Conservation (phyloP, 2,888 invertebrate species). For the Dicranocentrus wangi region DNA sequence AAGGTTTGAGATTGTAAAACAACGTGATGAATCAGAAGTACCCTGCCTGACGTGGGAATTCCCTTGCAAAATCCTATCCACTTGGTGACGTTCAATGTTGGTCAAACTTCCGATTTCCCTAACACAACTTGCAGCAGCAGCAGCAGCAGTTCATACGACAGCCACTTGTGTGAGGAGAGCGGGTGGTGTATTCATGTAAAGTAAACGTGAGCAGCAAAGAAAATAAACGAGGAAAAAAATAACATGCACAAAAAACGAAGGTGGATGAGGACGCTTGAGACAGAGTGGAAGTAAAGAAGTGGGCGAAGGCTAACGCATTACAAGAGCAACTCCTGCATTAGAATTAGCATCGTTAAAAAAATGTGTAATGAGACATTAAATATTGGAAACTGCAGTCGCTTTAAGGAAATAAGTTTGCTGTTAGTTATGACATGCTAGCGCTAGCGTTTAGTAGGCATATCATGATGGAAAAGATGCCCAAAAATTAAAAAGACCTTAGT, state of each 20-base stretch:
- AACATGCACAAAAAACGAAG: not conserved
- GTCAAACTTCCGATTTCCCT: constrained; percentile 61
- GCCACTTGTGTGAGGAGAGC: no score
- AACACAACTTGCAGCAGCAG: not conserved
- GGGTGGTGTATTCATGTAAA: no score
- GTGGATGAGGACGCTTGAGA: constrained; percentile 37
- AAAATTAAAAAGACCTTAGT: constrained; percentile 15
- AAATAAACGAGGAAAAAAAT: not conserved
- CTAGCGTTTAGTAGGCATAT: no score
- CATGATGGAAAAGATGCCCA: not conserved
- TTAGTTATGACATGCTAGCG: no score
- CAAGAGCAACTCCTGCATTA: constrained; percentile 53
- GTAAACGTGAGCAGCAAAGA: not conserved
- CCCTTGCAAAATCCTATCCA: constrained; percentile 26
- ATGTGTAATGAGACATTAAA: constrained; percentile 27
- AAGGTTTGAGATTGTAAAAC: not conserved
- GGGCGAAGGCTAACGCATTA: constrained; percentile 57
- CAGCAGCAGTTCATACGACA: no score
- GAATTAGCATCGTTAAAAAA: constrained; percentile 17
- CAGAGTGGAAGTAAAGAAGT: constrained; percentile 44
- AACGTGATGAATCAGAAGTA: constrained; percentile 16
- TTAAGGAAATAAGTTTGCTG: not conserved
- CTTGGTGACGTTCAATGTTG: constrained; percentile 49
- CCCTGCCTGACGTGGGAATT: constrained; percentile 47
- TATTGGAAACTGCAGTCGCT: constrained; percentile 11